phyloP scores from a whole-genome alignment of 1,140 invertebrate genomes.

The Phthorimaea operculella region DNA sequence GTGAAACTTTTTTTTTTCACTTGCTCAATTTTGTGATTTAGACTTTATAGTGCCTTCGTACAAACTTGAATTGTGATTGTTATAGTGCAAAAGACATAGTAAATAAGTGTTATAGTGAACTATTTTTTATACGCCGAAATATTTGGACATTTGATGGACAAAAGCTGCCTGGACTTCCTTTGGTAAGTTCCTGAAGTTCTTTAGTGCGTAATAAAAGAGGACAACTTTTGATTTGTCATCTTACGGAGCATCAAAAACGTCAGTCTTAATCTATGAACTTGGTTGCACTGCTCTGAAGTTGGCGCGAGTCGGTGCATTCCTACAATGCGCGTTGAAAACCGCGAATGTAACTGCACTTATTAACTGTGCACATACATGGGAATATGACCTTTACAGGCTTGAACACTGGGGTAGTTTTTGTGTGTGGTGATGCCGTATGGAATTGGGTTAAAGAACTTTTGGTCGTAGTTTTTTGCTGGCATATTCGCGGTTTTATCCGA shows the following conservation, averaged over 20 bases:
- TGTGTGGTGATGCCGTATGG: neutral
- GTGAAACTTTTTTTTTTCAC: constrained; percentile 34
- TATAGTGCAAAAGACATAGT: constrained; percentile 55
- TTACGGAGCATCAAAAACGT: constrained; percentile 24
- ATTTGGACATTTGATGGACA: constrained; percentile 39
- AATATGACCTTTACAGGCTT: constrained; percentile 25
- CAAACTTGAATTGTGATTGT: constrained; percentile 51
- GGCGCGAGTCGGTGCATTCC: constrained; percentile 42
- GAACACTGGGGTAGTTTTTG: neutral
- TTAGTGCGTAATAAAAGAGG: too few species aligned
- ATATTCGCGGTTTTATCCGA: constrained; percentile 29
- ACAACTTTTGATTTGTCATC: neutral
- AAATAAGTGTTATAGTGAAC: constrained; percentile 41
- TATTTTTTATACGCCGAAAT: constrained; percentile 24
- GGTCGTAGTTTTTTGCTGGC: constrained; percentile 28
- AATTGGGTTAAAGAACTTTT: constrained; percentile 41
- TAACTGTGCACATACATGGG: constrained; percentile 12
- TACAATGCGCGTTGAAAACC: constrained; percentile 39
- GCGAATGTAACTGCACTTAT: constrained; percentile 30
- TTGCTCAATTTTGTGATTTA: constrained; percentile 62
- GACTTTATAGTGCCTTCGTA: constrained; percentile 48
- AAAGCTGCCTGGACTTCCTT: constrained; percentile 28
- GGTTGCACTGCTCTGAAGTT: constrained; percentile 50
- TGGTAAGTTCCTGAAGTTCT: constrained; percentile 35
- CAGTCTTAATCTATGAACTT: constrained; percentile 66